Conservation (phyloP, 2,888 invertebrate genomes). For the Lordiphosa andalusiaca region DNA sequence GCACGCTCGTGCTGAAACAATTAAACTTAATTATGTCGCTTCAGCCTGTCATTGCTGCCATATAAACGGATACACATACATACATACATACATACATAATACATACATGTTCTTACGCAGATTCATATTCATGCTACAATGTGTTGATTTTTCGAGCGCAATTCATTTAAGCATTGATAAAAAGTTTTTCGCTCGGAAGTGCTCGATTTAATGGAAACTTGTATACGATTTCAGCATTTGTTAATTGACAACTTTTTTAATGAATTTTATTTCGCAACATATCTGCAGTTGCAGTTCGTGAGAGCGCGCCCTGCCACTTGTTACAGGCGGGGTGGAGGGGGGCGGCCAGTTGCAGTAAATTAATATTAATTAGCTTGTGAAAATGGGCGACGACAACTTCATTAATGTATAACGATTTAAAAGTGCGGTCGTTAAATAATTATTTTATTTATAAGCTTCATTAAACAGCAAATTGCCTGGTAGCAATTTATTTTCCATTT, state of each 20-base stretch:
- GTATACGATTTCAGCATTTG: slow-evolving; percentile 44
- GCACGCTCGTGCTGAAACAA: slow-evolving; percentile 59
- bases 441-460: slow-evolving; percentile 38
- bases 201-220: slow-evolving; percentile 41
- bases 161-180: slow-evolving; percentile 56
- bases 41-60: slow-evolving; percentile 27
- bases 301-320: slow-evolving; percentile 2
- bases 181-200: slow-evolving; percentile 45
- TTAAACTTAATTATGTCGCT: slow-evolving; percentile 73
- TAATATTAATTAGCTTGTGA: slow-evolving; percentile 60
- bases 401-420: slow-evolving; percentile 47
- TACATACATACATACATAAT: neutral
- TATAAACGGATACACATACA: slow-evolving; percentile 23
- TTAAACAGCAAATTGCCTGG: slow-evolving; percentile 40
- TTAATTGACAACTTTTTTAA: slow-evolving; percentile 69
- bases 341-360: slow-evolving; percentile 47
- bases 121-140: neutral
- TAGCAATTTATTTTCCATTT: neutral
- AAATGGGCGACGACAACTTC: slow-evolving; percentile 33
- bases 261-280: slow-evolving; percentile 41
- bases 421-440: slow-evolving; percentile 50
- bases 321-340: neutral
- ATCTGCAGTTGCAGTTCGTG: slow-evolving; percentile 17
- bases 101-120: slow-evolving; percentile 6
- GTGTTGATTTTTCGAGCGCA: slow-evolving; percentile 24